Conservation (phyloP, 2,797 vertebrate species). For the Gallirallus australis region DNA sequence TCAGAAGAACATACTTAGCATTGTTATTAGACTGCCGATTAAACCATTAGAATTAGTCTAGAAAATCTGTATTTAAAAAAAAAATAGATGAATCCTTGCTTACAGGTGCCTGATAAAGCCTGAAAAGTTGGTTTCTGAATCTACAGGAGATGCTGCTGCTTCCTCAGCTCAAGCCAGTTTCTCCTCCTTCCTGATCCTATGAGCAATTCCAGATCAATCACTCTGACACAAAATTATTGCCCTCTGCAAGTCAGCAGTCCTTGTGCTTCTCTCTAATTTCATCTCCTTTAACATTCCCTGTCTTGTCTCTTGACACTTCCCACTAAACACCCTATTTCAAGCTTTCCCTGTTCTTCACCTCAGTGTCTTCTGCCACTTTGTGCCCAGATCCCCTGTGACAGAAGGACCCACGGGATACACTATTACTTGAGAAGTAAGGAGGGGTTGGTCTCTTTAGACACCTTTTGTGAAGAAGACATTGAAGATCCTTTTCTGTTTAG, state of each 20-base stretch:
- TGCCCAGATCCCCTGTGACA: background rate
- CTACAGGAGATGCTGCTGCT: background rate
- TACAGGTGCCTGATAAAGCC: background rate
- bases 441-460: background rate
- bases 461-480: background rate
- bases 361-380: background rate
- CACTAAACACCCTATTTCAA: background rate
- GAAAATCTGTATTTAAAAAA: background rate
- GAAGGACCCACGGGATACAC: background rate
- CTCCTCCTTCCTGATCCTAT: background rate
- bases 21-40: background rate
- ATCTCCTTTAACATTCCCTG: background rate
- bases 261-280: background rate
- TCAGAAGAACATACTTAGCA: background rate
- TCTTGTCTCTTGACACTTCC: background rate
- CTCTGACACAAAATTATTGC: fast-evolving
- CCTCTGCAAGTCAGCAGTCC: background rate
- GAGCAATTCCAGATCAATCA: background rate
- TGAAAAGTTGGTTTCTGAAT: background rate
- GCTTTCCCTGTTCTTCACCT: background rate
- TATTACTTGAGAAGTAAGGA: background rate
- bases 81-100: background rate
- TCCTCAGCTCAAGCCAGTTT: background rate
- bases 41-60: background rate
- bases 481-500: background rate